A percentile compares a stretch with the other conserved stretches of the same genome.
These are phyloP conservation scores for Notoglanidium macrostoma DNA, from an alignment of 2,797 vertebrate species.

Conservation along the genomic window DNA sequence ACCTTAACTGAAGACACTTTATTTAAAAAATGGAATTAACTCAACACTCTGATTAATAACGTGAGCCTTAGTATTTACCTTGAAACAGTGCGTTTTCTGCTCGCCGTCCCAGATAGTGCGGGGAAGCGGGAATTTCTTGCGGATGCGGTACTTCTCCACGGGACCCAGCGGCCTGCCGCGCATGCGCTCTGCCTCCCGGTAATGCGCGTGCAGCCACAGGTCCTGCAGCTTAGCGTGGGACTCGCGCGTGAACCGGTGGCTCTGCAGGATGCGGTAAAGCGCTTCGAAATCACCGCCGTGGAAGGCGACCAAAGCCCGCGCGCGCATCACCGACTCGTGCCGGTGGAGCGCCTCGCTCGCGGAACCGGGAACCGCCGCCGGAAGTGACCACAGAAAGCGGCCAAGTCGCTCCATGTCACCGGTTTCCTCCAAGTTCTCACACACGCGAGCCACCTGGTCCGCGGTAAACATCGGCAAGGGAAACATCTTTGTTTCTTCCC, in stretches of 20 bases:
- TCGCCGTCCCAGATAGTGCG: slow-evolving; percentile 84
- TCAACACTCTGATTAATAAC: not conserved
- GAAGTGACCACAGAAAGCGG: slow-evolving; percentile 82
- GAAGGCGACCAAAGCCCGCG: slow-evolving; percentile 79
- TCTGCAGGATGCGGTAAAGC: slow-evolving; percentile 81
- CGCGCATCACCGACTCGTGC: slow-evolving; percentile 81
- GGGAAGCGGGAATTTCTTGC: slow-evolving; percentile 83
- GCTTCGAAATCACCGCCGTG: slow-evolving; percentile 80
- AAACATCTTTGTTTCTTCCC: slow-evolving; percentile 67
- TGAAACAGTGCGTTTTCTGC: slow-evolving; percentile 84
- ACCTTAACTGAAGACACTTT: not conserved
- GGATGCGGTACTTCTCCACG: slow-evolving; percentile 82
- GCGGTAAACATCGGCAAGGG: slow-evolving; percentile 80
- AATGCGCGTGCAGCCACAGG: slow-evolving; percentile 82
- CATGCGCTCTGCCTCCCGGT: slow-evolving; percentile 80
- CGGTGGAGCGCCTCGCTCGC: slow-evolving; percentile 75
- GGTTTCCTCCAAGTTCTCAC: slow-evolving; percentile 82
- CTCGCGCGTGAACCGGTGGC: slow-evolving; percentile 78
- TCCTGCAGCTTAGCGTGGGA: slow-evolving; percentile 82
- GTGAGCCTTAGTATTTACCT: slow-evolving; percentile 64
- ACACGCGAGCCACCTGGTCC: slow-evolving; percentile 81
- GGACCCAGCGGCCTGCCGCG: slow-evolving; percentile 78
- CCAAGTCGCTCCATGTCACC: slow-evolving; percentile 82
- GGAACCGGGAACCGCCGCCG: slow-evolving; percentile 74
- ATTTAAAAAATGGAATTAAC: not conserved